Conservation (phyloP, 2,888 invertebrate species). For the Alentia gelatinosa region DNA sequence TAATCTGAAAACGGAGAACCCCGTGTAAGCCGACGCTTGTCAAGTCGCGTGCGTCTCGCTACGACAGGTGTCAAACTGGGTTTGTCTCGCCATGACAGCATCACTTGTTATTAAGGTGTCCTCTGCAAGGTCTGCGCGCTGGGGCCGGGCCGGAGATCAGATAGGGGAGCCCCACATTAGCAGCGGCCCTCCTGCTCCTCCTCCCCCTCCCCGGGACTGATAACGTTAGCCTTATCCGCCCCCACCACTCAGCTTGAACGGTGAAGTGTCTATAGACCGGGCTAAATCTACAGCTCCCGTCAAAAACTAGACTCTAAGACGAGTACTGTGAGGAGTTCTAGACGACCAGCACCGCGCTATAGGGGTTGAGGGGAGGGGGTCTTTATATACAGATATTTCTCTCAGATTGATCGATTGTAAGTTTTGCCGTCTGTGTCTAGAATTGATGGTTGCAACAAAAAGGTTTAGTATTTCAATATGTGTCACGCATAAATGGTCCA, state of each 20-base stretch:
- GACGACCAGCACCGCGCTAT: too few relatives aligned
- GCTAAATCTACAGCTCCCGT: background rate
- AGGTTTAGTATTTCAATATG: too few relatives aligned
- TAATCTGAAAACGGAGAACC: conserved; percentile 54
- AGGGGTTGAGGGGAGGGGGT: too few relatives aligned
- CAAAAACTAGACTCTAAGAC: too few relatives aligned
- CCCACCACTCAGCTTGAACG: background rate
- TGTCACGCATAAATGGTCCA: too few relatives aligned
- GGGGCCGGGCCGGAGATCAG: background rate
- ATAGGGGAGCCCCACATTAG: conserved; percentile 15
- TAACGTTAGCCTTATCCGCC: background rate
- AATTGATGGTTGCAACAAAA: too few relatives aligned
- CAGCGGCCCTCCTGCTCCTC: background rate
- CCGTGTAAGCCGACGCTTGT: conserved; percentile 53
- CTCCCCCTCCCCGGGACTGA: background rate
- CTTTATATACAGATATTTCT: too few relatives aligned
- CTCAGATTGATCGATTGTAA: too few relatives aligned
- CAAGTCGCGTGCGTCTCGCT: conserved; percentile 40
- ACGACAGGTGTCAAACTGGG: conserved; percentile 47
- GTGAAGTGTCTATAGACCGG: background rate
- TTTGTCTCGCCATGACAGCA: conserved; percentile 48
- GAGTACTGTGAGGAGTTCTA: too few relatives aligned
- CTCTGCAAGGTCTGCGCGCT: background rate
- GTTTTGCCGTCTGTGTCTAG: too few relatives aligned
- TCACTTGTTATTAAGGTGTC: conserved; percentile 53